Base-by-base conservation (phyloP, 2,888 invertebrate species). In the Nymphalis urticae region DNA sequence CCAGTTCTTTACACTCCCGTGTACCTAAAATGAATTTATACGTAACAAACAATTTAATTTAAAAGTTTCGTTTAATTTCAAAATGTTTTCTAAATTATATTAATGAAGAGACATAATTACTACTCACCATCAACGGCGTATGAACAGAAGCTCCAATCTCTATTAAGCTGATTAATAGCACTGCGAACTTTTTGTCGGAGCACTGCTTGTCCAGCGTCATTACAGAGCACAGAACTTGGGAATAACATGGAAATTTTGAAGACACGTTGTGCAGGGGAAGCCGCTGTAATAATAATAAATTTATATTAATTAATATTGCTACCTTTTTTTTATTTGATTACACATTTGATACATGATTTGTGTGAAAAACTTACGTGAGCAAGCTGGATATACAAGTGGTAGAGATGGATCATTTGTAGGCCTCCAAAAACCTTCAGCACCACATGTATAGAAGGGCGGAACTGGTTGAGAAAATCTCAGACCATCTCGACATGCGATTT, bases 401-500 rank as follows among this genome's bases (percentile, higher is more conserved):
- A 96, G 92, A 60, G 94, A 94, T 10, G 97, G 97, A 81, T 97
- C 95, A 50, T 91, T 93, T 0, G 97, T 97, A 63, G 98, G 98
- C 77, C 98, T 94, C 99, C 99, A 99, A 89, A 98, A 97, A 53
- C 99, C 99, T 95, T 99, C 98, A 65, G 97, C 97, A n/a, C 98
- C 98, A 83, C 99, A 99, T 1, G 98, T 98, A 86, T 98, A 99
- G 94, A 99, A 99, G 76, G 97, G 96, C 1, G 99, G 98, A n/a
- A 98, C 97, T 68, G 95, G 95, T 82, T 97, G 97, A 0, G 98
- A 98, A 93, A 99, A 99, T 75, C 96, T 94, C 8, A 97, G 91
- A n/a, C 97, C 97, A 68, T 95, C 89, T 76, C 97, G 96, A 80
- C 98, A 98, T 61, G 95, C 94, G 71, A 98, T 98, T 87, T 98